phyloP scores from a whole-genome alignment of 2,888 invertebrate species.

The Drosophila differens region DNA sequence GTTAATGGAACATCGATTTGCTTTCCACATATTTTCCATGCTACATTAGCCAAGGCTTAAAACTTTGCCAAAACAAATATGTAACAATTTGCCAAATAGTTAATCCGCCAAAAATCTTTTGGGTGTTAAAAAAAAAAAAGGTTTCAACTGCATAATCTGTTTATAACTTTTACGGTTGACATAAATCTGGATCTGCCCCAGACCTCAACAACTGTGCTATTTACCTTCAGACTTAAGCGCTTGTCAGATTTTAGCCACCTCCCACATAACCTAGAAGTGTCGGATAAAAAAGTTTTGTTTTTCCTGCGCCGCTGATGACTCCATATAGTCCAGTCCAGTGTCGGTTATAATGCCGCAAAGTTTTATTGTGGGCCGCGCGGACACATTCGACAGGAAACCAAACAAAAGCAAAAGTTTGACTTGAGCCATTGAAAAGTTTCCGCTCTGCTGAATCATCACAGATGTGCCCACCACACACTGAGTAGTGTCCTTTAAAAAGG shows the following conservation, averaged over 20 bases:
- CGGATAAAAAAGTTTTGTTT: conserved; percentile 30
- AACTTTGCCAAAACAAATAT: neutral
- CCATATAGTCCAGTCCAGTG: conserved; percentile 13
- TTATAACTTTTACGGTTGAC: conserved; percentile 42
- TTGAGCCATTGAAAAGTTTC: conserved; percentile 43
- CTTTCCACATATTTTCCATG: neutral
- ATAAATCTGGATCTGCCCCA: conserved; percentile 9
- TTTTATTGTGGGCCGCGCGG: conserved; percentile 14
- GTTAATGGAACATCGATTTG: neutral
- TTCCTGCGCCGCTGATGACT: conserved; percentile 25
- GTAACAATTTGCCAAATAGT: neutral
- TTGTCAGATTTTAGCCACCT: conserved; percentile 22
- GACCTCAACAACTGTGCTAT: conserved; percentile 10
- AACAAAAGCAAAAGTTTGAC: conserved; percentile 45
- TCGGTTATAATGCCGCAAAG: conserved; percentile 18
- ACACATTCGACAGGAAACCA: conserved; percentile 32
- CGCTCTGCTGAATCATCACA: conserved; percentile 38
- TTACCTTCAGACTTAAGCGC: conserved; percentile 9
- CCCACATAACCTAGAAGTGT: conserved; percentile 42
- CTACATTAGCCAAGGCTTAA: neutral
- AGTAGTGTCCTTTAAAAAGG: conserved; percentile 9
- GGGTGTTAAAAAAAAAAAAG: neutral
- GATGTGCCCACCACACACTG: conserved; percentile 14
- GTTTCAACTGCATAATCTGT: conserved; percentile 24
- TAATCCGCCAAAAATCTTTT: conserved; percentile 5